Evolutionary conservation across 2,113 vertebrate species (phyloP).

Genomic region (Spermophilus dauricus): DNA sequence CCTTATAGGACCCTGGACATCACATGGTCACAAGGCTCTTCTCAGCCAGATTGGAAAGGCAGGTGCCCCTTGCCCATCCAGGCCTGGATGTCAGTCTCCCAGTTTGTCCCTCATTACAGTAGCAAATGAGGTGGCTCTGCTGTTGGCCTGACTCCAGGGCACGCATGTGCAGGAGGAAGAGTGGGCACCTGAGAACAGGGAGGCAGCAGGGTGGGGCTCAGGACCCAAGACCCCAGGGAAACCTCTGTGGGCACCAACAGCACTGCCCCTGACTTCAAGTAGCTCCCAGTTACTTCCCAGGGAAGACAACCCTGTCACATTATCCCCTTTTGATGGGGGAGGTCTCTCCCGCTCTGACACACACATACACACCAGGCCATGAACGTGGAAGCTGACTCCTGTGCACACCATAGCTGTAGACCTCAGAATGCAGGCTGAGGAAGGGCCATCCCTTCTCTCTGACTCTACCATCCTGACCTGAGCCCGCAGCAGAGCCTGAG

Average conservation of each 20-base stretch:
- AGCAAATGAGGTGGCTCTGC: neutral
- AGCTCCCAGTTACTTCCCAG: neutral
- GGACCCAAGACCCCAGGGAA: neutral
- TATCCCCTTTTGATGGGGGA: neutral
- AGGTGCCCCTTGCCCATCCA: neutral
- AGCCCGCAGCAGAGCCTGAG: neutral
- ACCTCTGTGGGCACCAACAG: neutral
- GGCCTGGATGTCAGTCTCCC: neutral
- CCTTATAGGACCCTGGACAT: neutral
- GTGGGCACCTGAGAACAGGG: neutral
- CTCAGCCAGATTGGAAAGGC: neutral
- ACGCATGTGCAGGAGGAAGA: neutral
- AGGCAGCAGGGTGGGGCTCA: neutral
- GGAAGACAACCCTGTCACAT: neutral
- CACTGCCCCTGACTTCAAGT: neutral
- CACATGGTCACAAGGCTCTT: neutral
- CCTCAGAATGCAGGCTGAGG: neutral
- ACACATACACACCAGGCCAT: neutral
- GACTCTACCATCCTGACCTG: neutral
- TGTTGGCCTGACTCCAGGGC: too few relatives aligned
- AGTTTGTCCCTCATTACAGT: conserved; percentile 3
- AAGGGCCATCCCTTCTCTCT: neutral
- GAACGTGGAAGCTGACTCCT: neutral
- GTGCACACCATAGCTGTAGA: neutral
- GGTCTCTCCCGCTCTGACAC: neutral